Conservation (phyloP, 2,797 vertebrate species). For the Enteromius argenteus region DNA sequence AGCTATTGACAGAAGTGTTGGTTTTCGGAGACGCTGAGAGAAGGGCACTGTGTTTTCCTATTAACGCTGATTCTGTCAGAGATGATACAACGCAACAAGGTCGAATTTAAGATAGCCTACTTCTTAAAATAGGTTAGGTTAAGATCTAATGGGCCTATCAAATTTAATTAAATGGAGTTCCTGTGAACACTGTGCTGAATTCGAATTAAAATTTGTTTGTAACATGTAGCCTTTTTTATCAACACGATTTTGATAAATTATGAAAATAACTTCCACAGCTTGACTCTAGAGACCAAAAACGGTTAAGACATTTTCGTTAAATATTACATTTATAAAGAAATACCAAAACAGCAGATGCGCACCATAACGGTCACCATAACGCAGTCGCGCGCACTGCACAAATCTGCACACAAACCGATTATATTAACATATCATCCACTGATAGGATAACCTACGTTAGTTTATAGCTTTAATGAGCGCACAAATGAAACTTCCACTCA, state of each 20-base stretch:
- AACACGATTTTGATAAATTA: neutral
- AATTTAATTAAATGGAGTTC: neutral
- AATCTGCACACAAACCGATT: neutral
- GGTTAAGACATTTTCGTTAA: neutral
- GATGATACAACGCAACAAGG: neutral
- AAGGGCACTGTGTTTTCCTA: constrained; percentile 15
- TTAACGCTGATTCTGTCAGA: neutral
- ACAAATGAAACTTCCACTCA: neutral
- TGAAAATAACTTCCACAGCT: neutral
- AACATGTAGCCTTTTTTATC: neutral
- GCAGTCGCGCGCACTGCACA: neutral
- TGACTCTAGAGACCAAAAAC: neutral
- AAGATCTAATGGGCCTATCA: neutral
- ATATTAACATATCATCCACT: neutral
- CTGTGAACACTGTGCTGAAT: neutral
- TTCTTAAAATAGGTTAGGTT: neutral
- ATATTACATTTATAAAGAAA: neutral
- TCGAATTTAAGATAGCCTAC: neutral
- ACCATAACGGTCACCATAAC: neutral
- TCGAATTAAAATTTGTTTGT: neutral
- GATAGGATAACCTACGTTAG: too few species aligned
- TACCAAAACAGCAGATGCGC: neutral
- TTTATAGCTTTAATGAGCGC: neutral
- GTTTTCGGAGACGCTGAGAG: constrained; percentile 5
- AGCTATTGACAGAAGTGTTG: constrained; percentile 26